phyloP scores from a whole-genome alignment of 2,888 invertebrate species.

The Nomada goodeniana region DNA sequence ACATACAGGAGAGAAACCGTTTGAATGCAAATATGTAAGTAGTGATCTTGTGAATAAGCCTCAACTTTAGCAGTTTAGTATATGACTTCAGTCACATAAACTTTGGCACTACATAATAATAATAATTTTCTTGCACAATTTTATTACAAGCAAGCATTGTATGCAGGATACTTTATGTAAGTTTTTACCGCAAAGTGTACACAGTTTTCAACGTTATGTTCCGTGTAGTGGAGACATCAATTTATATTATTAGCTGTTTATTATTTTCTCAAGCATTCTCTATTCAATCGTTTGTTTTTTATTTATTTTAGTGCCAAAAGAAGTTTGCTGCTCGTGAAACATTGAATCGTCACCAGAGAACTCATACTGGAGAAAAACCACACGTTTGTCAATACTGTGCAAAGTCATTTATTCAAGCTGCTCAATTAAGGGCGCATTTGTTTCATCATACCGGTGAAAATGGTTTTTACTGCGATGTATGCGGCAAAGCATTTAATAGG shows the following conservation, averaged over 20 bases:
- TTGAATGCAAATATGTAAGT: constrained; percentile 84
- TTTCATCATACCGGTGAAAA: constrained; percentile 90
- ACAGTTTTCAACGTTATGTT: background rate
- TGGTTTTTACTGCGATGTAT: constrained; percentile 88
- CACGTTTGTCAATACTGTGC: constrained; percentile 88
- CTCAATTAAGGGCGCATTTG: constrained; percentile 91
- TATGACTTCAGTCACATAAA: background rate
- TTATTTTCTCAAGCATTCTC: background rate
- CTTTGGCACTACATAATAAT: constrained; percentile 2
- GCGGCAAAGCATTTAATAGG: constrained; percentile 86
- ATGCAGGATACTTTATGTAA: constrained; percentile 74
- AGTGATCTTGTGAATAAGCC: background rate
- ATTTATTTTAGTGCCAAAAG: constrained; percentile 88
- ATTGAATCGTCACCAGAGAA: constrained; percentile 90
- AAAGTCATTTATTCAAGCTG: constrained; percentile 93
- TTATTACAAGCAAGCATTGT: constrained; percentile 79
- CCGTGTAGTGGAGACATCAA: background rate
- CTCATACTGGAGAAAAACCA: constrained; percentile 87
- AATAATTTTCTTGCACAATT: constrained; percentile 54
- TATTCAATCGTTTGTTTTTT: background rate
- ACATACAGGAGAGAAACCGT: constrained; percentile 87
- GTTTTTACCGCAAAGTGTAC: constrained; percentile 51
- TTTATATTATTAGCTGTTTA: background rate
- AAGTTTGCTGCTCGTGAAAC: constrained; percentile 94
- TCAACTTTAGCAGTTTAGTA: constrained; percentile 4